Conservation (phyloP, 2,888 invertebrate genomes). For the Stenolophus ochropezus region DNA sequence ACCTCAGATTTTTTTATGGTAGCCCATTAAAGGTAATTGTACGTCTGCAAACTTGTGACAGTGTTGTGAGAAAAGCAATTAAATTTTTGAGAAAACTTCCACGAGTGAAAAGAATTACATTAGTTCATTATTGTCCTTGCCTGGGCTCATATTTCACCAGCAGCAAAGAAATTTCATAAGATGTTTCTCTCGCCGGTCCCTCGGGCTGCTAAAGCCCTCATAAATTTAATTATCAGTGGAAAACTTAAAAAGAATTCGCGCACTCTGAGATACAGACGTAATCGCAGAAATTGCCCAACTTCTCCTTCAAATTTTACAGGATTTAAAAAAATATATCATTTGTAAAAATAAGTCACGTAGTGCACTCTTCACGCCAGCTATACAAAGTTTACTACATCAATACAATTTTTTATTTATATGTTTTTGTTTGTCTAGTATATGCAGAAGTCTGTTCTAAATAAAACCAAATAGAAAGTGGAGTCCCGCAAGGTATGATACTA, state of each 20-base stretch:
- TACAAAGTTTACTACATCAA: too few species aligned
- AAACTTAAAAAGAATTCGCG: conserved; percentile 37
- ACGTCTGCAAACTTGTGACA: background rate
- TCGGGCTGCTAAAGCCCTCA: conserved; percentile 15
- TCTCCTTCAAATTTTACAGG: too few species aligned
- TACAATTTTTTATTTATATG: too few species aligned
- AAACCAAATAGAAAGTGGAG: too few species aligned
- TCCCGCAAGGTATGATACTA: too few species aligned
- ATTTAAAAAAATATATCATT: too few species aligned
- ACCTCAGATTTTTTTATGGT: too few species aligned
- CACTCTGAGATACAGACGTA: background rate
- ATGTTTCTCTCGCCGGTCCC: conserved; percentile 21
- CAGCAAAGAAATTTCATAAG: conserved; percentile 26
- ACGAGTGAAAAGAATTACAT: conserved; percentile 30
- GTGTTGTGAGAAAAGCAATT: background rate
- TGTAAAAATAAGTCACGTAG: too few species aligned
- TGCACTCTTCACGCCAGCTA: too few species aligned
- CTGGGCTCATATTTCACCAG: conserved; percentile 21
- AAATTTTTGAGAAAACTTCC: conserved; percentile 29
- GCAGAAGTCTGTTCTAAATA: too few species aligned
- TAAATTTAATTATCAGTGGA: conserved; percentile 35
- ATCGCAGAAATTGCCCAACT: background rate
- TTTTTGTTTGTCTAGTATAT: too few species aligned
- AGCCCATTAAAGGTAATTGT: too few species aligned
- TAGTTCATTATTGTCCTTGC: conserved; percentile 37